Conservation (phyloP, 2,888 invertebrate genomes). For the Cataglyphis cursor region DNA sequence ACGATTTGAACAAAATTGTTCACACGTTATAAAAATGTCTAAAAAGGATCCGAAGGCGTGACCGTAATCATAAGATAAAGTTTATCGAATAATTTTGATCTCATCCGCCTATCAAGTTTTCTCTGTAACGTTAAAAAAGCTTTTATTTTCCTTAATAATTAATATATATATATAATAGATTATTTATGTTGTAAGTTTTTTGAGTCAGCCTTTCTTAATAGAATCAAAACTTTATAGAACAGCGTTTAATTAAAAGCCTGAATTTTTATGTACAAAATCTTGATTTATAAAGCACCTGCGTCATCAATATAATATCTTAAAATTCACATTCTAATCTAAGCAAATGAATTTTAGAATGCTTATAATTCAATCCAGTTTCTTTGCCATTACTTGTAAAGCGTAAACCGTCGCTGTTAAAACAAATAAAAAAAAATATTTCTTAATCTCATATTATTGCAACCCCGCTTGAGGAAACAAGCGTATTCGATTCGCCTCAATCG, state of each 20-base stretch:
- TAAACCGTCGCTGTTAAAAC: not conserved
- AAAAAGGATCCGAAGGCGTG: not conserved
- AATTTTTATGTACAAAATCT: not conserved
- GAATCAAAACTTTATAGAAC: not conserved
- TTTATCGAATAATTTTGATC: not conserved
- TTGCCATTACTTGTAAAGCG: not conserved
- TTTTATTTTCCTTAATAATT: slow-evolving; percentile 1
- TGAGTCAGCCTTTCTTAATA: too few relatives aligned
- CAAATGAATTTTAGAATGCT: not conserved
- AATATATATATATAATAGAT: not conserved
- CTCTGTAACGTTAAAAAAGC: not conserved
- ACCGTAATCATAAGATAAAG: not conserved
- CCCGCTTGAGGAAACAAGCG: not conserved
- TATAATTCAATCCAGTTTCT: not conserved
- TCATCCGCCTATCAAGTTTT: not conserved
- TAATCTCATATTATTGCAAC: not conserved
- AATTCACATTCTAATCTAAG: not conserved
- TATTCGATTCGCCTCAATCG: not conserved
- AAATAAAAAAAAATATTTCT: not conserved
- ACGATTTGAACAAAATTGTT: not conserved
- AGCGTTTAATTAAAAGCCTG: not conserved
- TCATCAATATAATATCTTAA: not conserved
- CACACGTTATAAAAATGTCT: not conserved
- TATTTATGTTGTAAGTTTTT: not conserved
- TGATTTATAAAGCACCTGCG: not conserved